These are phyloP conservation scores for Aricia agestis DNA, from an alignment of 1,140 invertebrate genomes.

Conservation along the genomic window DNA sequence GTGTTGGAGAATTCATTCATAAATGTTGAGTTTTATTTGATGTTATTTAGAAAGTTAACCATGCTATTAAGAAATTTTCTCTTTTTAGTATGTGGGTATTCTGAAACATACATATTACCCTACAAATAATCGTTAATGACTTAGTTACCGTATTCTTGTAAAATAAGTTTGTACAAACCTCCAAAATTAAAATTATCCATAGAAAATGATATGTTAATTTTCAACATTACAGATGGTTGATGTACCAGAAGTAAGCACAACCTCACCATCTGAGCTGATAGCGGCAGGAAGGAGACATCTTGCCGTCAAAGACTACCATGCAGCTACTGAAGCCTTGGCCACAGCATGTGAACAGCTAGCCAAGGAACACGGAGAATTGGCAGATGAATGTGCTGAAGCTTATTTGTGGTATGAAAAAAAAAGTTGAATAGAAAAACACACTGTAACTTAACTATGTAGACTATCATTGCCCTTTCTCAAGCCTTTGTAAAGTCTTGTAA, in stretches of 20 bases:
- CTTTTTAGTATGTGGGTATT: background rate
- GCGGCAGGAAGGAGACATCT: conserved; percentile 86
- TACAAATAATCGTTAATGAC: background rate
- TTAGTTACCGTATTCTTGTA: background rate
- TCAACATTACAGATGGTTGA: conserved; percentile 77
- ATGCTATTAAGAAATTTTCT: too few species aligned
- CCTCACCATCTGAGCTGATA: conserved; percentile 76
- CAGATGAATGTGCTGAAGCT: conserved; percentile 87
- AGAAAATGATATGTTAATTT: conserved; percentile 13
- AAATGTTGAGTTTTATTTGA: too few species aligned
- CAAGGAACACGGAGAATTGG: conserved; percentile 84
- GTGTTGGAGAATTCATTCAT: too few species aligned
- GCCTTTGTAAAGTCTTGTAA: too few species aligned
- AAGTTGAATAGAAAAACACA: too few species aligned
- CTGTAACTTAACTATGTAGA: too few species aligned
- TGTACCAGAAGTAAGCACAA: conserved; percentile 61
- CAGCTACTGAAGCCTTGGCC: conserved; percentile 85
- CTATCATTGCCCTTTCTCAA: too few species aligned
- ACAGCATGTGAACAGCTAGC: conserved; percentile 85
- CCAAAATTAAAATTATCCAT: too few species aligned
- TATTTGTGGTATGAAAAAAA: conserved; percentile 78
- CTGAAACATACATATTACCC: background rate
- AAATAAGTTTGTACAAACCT: too few species aligned
- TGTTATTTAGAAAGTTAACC: background rate
- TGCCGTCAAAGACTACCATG: conserved; percentile 85